These are phyloP conservation scores for Mantis religiosa DNA, from an alignment of 2,888 invertebrate genomes.

Conservation along the genomic window DNA sequence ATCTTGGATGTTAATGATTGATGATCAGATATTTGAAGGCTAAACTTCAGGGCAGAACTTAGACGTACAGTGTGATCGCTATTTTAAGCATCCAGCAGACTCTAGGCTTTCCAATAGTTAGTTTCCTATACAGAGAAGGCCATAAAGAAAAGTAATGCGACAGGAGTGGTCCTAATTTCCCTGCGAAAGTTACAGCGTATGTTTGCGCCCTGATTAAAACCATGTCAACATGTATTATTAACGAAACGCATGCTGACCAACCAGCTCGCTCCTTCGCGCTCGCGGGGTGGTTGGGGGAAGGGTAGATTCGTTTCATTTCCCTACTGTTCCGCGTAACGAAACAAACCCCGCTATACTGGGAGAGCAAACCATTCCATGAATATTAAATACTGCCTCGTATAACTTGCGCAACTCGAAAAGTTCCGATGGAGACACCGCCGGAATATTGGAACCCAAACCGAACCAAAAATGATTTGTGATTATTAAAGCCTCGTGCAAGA, in stretches of 20 bases:
- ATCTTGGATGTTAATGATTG: no score
- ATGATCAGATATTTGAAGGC: no score
- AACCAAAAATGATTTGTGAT: conserved; percentile 28
- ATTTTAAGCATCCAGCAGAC: not conserved
- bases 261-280: not conserved
- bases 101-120: not conserved
- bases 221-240: not conserved
- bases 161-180: not conserved
- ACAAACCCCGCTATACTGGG: not conserved
- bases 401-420: conserved; percentile 5
- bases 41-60: no score
- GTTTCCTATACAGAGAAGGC: not conserved
- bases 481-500: conserved; percentile 18
- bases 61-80: no score
- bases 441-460: conserved; percentile 13
- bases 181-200: not conserved
- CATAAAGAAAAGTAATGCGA: not conserved
- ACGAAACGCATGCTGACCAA: not conserved
- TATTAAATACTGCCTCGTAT: conserved; percentile 13
- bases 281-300: not conserved
- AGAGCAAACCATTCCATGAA: conserved; percentile 11
- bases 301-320: conserved; percentile 1
- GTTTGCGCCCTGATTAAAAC: not conserved
- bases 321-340: conserved; percentile 2
- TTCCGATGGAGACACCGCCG: not conserved